Conservation (phyloP, 2,113 vertebrate genomes). For the Symphodus melops region DNA sequence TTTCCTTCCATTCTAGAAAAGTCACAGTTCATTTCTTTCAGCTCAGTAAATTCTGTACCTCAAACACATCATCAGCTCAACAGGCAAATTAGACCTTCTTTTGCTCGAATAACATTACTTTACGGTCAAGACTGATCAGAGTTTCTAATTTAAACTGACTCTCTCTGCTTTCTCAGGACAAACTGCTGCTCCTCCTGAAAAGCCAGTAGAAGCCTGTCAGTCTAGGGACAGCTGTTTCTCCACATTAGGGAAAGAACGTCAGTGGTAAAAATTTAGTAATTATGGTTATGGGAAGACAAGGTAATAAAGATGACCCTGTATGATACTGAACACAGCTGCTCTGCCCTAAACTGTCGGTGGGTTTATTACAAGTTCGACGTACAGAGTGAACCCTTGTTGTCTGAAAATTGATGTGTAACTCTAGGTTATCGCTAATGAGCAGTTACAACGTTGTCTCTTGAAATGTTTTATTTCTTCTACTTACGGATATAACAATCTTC, state of each 20-base stretch:
- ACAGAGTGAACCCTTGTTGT: slow-evolving; percentile 13
- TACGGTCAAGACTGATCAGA: neutral
- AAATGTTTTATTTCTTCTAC: slow-evolving; percentile 11
- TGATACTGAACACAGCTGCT: slow-evolving; percentile 63
- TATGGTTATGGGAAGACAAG: slow-evolving; percentile 66
- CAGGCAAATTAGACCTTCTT: neutral
- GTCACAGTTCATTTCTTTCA: neutral
- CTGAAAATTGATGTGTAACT: slow-evolving; percentile 29
- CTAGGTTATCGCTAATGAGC: slow-evolving; percentile 25
- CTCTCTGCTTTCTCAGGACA: slow-evolving; percentile 54
- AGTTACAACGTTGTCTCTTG: neutral
- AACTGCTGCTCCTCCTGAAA: slow-evolving; percentile 10
- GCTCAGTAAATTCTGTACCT: neutral
- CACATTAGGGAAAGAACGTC: slow-evolving; percentile 44
- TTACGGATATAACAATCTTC: slow-evolving; percentile 4
- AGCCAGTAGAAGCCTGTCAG: slow-evolving; percentile 45
- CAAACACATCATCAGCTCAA: slow-evolving; percentile 16
- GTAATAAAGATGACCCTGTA: slow-evolving; percentile 52
- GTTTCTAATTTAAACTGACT: slow-evolving; percentile 56
- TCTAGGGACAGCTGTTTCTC: slow-evolving; percentile 73
- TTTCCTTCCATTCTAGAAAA: slow-evolving; percentile 37
- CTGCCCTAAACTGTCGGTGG: slow-evolving; percentile 28
- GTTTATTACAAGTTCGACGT: slow-evolving; percentile 55
- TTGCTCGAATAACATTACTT: neutral
- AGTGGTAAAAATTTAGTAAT: slow-evolving; percentile 68